These are phyloP conservation scores for Onychomys arenicola DNA, from an alignment of 2,797 vertebrate species.

Conservation along the genomic window DNA sequence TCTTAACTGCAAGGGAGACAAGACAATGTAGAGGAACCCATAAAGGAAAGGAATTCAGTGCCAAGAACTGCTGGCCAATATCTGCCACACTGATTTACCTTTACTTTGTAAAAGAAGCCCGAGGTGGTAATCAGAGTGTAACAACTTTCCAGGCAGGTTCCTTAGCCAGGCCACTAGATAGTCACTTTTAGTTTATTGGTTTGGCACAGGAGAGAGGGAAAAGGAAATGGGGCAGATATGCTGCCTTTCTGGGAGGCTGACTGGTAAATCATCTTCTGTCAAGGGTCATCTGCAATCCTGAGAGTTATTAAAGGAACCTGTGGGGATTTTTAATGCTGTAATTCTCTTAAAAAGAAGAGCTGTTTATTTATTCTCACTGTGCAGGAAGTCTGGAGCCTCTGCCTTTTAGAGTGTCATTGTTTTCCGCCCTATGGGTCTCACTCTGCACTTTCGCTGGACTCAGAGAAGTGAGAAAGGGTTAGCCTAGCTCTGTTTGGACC, in stretches of 20 bases:
- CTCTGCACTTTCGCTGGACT: neutral
- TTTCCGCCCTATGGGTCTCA: neutral
- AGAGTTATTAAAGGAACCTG: conserved; percentile 1
- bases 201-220: conserved; percentile 21
- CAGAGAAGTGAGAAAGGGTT: neutral
- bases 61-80: neutral
- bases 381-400: neutral
- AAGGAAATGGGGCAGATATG: conserved; percentile 3
- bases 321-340: neutral
- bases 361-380: conserved; percentile 50
- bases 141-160: conserved; percentile 51
- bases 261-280: conserved; percentile 47
- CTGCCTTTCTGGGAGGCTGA: neutral
- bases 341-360: conserved; percentile 17
- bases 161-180: neutral
- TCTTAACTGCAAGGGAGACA: neutral
- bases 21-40: neutral
- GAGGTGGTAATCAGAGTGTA: conserved; percentile 29
- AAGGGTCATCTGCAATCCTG: neutral
- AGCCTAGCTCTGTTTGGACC: neutral
- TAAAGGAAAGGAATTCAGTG: neutral
- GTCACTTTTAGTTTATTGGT: conserved; percentile 65
- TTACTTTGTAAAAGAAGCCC: conserved; percentile 46
- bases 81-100: conserved; percentile 32
- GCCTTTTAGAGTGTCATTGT: neutral